Base-by-base conservation (phyloP, 2,888 invertebrate species). In the Tortrix viridana region DNA sequence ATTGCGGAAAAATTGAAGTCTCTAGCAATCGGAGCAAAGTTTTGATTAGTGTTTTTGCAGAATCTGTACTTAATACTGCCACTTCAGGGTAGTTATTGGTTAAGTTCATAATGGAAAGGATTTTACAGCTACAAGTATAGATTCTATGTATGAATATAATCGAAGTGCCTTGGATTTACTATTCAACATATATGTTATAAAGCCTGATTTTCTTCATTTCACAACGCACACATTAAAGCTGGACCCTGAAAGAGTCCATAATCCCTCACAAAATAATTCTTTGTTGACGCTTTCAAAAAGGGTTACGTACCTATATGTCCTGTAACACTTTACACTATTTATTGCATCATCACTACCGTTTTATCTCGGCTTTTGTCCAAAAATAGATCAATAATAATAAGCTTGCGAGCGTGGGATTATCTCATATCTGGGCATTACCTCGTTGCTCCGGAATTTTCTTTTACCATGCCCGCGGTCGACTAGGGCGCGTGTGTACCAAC, bases 391-490 rank as follows among this genome's bases (percentile, higher is more conserved):
- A 32, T n/a, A 55, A 32, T n/a, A 55, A 55, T 43, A 61, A 57
- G 14, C 9, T 49, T 14, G 23, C 14, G 1, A 19, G 46, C 52
- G 62, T 62, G 56, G 50, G 56, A n/a, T 20, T 57, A 57, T 52
- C 38, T 5, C 38, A 38, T 5, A 57, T 44, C 26, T 6, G 56
- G 38, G 62, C 65, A 71, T 77, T 79, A 75, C 77, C 76, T 75
- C 70, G 67, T 38, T 66, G 68, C 56, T 53, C 63, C 63, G 68
- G 59, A 69, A 53, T 70, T 72, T 65, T 54, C 75, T 67, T 69
- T 82, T 82, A 12, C 91, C 90, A 71, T 84, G 90, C 64, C 89
- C 90, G 66, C 89, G 75, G 32, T 90, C 90, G 71, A 90, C 88
- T 71, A 88, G 86, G 59, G 89, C 76, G 86, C 80, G 70, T 83